phyloP scores from a whole-genome alignment of 2,888 invertebrate genomes.

The Morpho deidamia region DNA sequence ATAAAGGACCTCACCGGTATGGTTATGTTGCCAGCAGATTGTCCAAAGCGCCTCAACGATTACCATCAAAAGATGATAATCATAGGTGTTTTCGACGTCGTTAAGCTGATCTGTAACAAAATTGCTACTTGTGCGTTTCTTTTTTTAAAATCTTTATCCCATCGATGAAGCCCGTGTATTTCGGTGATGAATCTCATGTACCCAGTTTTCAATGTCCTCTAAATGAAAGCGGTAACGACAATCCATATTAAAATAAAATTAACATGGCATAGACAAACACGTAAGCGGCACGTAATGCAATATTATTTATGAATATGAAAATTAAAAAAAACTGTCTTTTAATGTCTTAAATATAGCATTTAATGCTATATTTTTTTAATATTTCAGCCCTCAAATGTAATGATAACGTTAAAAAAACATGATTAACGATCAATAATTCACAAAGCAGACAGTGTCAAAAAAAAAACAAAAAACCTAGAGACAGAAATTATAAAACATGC shows the following conservation, averaged over 20 bases:
- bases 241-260: slow-evolving; percentile 29
- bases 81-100: slow-evolving; percentile 78
- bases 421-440: background rate
- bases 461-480: background rate
- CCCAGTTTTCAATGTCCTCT: slow-evolving; percentile 38
- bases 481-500: slow-evolving; percentile 7
- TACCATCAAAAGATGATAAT: slow-evolving; percentile 79
- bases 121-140: slow-evolving; percentile 72
- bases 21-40: slow-evolving; percentile 63
- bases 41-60: slow-evolving; percentile 72
- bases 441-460: slow-evolving; percentile 4
- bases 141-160: slow-evolving; percentile 34
- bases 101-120: slow-evolving; percentile 78
- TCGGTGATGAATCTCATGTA: slow-evolving; percentile 41
- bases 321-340: background rate
- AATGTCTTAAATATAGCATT: too few species aligned
- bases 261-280: slow-evolving; percentile 43
- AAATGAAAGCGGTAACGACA: slow-evolving; percentile 28
- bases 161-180: slow-evolving; percentile 57
- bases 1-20: slow-evolving; percentile 70
- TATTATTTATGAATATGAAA: slow-evolving; percentile 22
- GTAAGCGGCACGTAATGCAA: slow-evolving; percentile 51
- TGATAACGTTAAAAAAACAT: too few species aligned
- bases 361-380: too few species aligned
- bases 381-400: too few species aligned